Percentiles rank a stretch among this genome's conserved stretches.
Evolutionary conservation across 64 coral and sea anemone genomes (phyloP).

Genomic region (Hydrozoanthus tunicans): DNA sequence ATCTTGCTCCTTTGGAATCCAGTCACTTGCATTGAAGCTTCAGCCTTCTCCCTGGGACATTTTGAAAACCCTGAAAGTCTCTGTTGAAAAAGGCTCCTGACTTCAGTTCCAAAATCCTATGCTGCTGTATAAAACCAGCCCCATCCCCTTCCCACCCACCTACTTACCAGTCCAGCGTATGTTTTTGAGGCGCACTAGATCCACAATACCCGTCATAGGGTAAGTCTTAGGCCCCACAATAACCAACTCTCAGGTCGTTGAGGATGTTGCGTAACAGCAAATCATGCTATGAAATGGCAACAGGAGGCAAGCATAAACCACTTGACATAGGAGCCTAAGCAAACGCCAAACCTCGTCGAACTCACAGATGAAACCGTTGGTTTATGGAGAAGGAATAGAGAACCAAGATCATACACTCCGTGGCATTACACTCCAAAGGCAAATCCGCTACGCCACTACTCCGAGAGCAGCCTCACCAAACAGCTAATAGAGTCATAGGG

Average conservation of each 20-base stretch:
- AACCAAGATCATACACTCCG: slow-evolving; percentile 38
- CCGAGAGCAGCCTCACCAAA: neutral
- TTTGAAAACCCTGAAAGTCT: neutral
- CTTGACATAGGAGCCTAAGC: slow-evolving; percentile 36
- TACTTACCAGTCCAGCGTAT: too few relatives aligned
- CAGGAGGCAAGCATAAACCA: slow-evolving; percentile 53
- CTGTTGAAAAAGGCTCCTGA: slow-evolving; percentile 50
- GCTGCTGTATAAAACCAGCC: slow-evolving; percentile 30
- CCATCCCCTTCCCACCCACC: neutral
- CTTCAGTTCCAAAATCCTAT: neutral
- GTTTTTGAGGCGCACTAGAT: slow-evolving; percentile 20
- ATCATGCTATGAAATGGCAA: too few relatives aligned
- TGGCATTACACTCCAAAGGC: neutral
- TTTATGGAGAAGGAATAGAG: slow-evolving; percentile 51
- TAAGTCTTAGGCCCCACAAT: slow-evolving; percentile 20
- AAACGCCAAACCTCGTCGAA: slow-evolving; percentile 57
- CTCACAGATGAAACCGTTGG: slow-evolving; percentile 36
- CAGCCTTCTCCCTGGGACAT: too few relatives aligned
- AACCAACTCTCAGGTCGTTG: slow-evolving; percentile 28
- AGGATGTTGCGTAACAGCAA: neutral
- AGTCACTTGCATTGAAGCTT: too few relatives aligned
- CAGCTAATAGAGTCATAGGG: neutral
- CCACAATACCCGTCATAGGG: slow-evolving; percentile 45
- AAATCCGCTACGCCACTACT: slow-evolving; percentile 38
- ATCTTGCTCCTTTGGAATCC: too few relatives aligned